A percentile compares a stretch with the other conserved stretches of the same genome.
These are phyloP conservation scores for Odontesthes bonariensis DNA, from an alignment of 2,113 vertebrate genomes.

Conservation along the genomic window DNA sequence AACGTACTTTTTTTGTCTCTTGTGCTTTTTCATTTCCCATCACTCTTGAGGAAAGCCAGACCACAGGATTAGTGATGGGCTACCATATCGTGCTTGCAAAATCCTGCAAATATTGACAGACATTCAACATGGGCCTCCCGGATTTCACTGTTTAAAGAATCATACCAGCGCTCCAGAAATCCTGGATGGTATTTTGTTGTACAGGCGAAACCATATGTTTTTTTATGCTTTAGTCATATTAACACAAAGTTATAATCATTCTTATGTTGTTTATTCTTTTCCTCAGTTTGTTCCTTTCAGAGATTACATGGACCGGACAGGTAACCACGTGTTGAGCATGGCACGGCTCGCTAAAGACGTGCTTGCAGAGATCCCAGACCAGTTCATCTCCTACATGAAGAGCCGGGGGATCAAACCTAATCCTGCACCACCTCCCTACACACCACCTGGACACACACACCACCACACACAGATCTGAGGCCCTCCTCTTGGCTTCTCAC, in stretches of 20 bases:
- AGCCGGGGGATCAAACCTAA: slow-evolving; percentile 85
- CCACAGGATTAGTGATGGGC: slow-evolving; percentile 45
- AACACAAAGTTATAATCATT: neutral
- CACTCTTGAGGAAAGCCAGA: slow-evolving; percentile 23
- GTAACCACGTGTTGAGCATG: slow-evolving; percentile 94
- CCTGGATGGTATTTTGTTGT: neutral
- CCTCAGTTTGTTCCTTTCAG: slow-evolving; percentile 92
- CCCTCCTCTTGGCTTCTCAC: slow-evolving; percentile 27
- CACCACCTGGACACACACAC: slow-evolving; percentile 81
- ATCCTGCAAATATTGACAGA: slow-evolving; percentile 45
- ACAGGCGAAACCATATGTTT: slow-evolving; percentile 9
- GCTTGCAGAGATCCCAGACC: slow-evolving; percentile 93
- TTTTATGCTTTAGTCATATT: neutral
- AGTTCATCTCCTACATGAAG: slow-evolving; percentile 96
- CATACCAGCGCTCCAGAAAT: slow-evolving; percentile 5
- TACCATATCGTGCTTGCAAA: slow-evolving; percentile 26
- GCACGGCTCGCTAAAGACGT: slow-evolving; percentile 92
- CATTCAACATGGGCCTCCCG: slow-evolving; percentile 40
- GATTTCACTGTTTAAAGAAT: slow-evolving; percentile 29
- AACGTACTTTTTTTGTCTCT: slow-evolving; percentile 3
- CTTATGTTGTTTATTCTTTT: slow-evolving; percentile 9
- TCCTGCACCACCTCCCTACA: slow-evolving; percentile 84
- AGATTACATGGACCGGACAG: slow-evolving; percentile 92
- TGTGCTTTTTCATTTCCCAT: neutral
- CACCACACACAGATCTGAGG: slow-evolving; percentile 86